Evolutionary conservation across 2,888 invertebrate genomes (phyloP).

Genomic region (Electrophaes corylata): DNA sequence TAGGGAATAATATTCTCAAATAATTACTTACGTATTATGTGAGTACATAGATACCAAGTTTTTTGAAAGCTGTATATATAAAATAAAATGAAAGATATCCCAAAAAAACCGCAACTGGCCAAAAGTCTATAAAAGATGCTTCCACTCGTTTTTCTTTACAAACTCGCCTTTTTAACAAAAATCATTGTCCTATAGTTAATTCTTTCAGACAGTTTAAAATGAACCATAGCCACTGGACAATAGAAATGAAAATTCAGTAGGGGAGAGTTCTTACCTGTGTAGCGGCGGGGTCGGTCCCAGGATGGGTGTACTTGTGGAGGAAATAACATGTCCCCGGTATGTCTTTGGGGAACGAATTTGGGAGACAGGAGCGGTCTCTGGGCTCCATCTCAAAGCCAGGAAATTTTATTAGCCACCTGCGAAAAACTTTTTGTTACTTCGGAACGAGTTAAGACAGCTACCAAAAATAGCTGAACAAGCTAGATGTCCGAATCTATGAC

Average conservation of each 20-base stretch:
- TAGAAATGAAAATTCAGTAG: conserved; percentile 8
- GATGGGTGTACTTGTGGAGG: conserved; percentile 90
- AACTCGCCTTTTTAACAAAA: conserved; percentile 21
- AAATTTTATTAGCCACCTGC: conserved; percentile 90
- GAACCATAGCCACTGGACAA: background rate
- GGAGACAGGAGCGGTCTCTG: conserved; percentile 90
- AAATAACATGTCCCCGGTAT: conserved; percentile 94
- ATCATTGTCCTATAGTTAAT: conserved; percentile 13
- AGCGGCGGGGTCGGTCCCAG: conserved; percentile 84
- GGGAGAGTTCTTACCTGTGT: conserved; percentile 73
- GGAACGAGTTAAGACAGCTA: conserved; percentile 15
- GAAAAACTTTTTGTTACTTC: conserved; percentile 33
- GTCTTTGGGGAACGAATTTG: conserved; percentile 92
- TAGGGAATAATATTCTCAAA: too few relatives aligned
- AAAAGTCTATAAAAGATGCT: conserved; percentile 3
- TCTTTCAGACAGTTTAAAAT: conserved; percentile 4
- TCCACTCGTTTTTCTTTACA: conserved; percentile 12
- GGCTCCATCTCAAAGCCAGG: conserved; percentile 91
- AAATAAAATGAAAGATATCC: background rate
- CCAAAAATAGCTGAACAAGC: background rate
- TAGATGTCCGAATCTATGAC: background rate
- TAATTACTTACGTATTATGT: too few relatives aligned
- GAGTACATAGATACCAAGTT: too few relatives aligned
- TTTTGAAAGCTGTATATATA: too few relatives aligned
- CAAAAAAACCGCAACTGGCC: background rate